Evolutionary conservation across 2,113 vertebrate species (phyloP), one percentile per base, ranked within the genome.

Genomic region (Pteruthius melanotis): DNA sequence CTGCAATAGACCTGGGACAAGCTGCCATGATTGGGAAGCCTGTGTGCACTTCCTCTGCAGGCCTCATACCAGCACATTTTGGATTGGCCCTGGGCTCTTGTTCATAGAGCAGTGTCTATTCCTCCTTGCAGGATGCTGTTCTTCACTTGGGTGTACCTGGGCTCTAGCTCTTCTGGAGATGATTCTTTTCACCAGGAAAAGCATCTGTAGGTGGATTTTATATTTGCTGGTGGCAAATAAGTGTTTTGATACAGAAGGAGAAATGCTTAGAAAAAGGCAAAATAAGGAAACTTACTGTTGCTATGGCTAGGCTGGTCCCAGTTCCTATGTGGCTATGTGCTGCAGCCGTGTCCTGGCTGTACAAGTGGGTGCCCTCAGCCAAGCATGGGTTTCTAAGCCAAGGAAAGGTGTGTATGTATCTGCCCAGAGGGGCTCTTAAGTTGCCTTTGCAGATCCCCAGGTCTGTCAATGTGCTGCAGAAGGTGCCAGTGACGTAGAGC

Each of bases 21-120:
- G 47, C 19, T 71, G 57, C 21, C 2, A 2, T 16, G n/a, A 47
- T 2, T 5, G 1, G 27, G 40, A 64, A 30, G 24, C 40, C 24
- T 56, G 8, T 14, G 7, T 44, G 17, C 4, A 1, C 21, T 75
- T 74, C n/a, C 10, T n/a, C 7, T 52, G 31, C 47, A 72, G 31
- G 49, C 42, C 17, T 69, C 9, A 19, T 0, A 2, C 40, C 53
- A 53, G 37, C 22, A 19, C 0, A 0, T 37, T 65, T 66, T 39
- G 27, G 2, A 35, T 13, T 6, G 3, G 7, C 35, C 26, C 8
- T 21, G 18, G 35, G 22, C 15, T 57, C 26, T 45, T 53, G n/a
- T 28, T 79, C 3, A 0, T 7, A 5, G 52, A 47, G 18, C 0
- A 0, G 13, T 23, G 26, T 28, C 30, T 64, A 14, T 21, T 33